phyloP scores from a whole-genome alignment of 2,113 vertebrate genomes.

The Callaeas wilsoni region DNA sequence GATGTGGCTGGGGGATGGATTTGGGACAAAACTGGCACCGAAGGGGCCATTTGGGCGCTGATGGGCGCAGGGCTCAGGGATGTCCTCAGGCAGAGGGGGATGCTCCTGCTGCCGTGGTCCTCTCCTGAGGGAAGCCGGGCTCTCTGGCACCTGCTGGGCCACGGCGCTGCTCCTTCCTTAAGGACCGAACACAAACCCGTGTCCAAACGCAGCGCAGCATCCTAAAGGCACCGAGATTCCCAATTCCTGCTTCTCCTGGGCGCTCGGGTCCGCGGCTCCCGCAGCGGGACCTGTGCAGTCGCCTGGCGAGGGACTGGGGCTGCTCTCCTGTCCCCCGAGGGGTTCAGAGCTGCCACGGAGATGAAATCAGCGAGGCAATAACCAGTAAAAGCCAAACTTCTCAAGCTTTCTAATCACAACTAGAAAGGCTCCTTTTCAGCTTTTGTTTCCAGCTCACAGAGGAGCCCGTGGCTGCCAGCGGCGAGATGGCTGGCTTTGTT shows the following conservation, averaged over 20 bases:
- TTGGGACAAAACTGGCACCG: accelerated
- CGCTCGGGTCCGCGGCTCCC: neutral
- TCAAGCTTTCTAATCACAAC: constrained; percentile 38
- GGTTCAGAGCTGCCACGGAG: neutral
- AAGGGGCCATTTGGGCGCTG: accelerated
- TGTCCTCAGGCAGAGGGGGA: accelerated
- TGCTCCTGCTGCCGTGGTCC: neutral
- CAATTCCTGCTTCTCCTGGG: accelerated
- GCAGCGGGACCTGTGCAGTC: accelerated
- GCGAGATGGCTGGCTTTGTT: constrained; percentile 29
- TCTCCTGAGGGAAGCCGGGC: neutral
- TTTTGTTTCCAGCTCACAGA: constrained; percentile 29
- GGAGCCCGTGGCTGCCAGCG: constrained; percentile 24
- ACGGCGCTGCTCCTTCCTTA: accelerated
- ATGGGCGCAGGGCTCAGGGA: neutral
- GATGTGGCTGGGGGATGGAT: accelerated
- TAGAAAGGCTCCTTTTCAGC: constrained; percentile 32
- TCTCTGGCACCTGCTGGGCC: neutral
- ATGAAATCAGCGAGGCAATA: constrained; percentile 8
- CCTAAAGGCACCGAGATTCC: neutral
- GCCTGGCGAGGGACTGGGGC: neutral
- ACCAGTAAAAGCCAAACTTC: constrained; percentile 42
- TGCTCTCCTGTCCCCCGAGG: neutral
- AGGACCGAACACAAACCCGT: neutral
- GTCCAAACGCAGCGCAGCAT: accelerated